These are phyloP conservation scores for Andrena camellia DNA, from an alignment of 2,888 invertebrate genomes.

Conservation along the genomic window DNA sequence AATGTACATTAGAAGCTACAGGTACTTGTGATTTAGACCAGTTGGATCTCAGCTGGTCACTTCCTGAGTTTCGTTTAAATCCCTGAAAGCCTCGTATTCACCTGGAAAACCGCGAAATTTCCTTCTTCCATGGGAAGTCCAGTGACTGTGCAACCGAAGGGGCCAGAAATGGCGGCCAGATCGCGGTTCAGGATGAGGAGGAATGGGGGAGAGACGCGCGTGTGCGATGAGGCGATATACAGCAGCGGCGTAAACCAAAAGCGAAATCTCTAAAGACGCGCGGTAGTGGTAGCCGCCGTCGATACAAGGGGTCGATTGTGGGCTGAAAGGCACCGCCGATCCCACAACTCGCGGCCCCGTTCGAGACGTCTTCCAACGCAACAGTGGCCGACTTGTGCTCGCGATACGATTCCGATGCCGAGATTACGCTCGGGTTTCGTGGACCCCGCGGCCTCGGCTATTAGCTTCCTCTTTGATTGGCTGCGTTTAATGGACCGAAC, in stretches of 20 bases:
- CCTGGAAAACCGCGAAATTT: neutral
- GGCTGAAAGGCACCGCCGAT: constrained; percentile 79
- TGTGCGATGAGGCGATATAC: constrained; percentile 82
- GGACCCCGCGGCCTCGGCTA: constrained; percentile 79
- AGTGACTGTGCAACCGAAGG: constrained; percentile 27
- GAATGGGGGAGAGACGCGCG: constrained; percentile 59
- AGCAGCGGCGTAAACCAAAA: constrained; percentile 81
- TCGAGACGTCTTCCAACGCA: constrained; percentile 63
- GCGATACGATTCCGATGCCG: constrained; percentile 83
- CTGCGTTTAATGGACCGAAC: constrained; percentile 83
- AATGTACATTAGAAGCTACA: no score
- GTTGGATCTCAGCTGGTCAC: constrained; percentile 5
- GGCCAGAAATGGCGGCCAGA: constrained; percentile 67
- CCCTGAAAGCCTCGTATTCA: neutral
- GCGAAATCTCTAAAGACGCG: constrained; percentile 71
- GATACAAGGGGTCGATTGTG: constrained; percentile 85
- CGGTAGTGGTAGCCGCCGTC: constrained; percentile 71
- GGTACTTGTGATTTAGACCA: no score
- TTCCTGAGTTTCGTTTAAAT: neutral
- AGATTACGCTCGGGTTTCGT: constrained; percentile 76
- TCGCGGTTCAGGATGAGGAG: constrained; percentile 42
- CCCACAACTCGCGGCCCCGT: constrained; percentile 35
- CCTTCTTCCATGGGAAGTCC: neutral
- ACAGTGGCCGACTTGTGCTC: constrained; percentile 81
- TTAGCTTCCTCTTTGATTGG: constrained; percentile 84